Base-by-base conservation (phyloP, 2,113 vertebrate species). In the Excalfactoria chinensis region DNA sequence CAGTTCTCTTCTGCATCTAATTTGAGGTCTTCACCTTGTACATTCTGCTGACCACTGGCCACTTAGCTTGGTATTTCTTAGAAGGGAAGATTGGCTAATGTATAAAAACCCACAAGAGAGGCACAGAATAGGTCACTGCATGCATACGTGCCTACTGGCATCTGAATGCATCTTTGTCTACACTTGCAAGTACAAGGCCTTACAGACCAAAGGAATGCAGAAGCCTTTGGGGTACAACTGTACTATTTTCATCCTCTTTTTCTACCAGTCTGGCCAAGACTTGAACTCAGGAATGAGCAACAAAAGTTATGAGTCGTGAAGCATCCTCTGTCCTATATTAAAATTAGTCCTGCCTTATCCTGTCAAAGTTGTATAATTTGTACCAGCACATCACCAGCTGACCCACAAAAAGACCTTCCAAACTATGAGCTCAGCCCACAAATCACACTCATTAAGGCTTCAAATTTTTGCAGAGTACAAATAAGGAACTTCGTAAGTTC, bases 381-480 rank as follows among this genome's bases (percentile, higher is more conserved):
- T 88, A 88, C 77, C 3, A 5, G 48, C 75, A 46, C 2, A 8
- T 78, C 87, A 55, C 55, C 77, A 80, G 64, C 86, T 86, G 88
- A 94, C 67, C 83, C 86, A 84, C 74, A 89, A 76, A 62, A 10
- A 79, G 83, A n/a, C 26, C 64, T 93, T 90, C 90, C 94, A 95
- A 93, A 51, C 74, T 60, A 89, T 91, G 93, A 95, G 69, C 88
- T 97, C 89, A 95, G 72, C 46, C 53, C 71, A 92, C 92, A 96
- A 82, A 96, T 94, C 82, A 91, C 35, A 60, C 15, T 88, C 72
- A 76, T 90, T 84, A 80, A 48, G 5, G 13, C 55, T 93, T 92
- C 32, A 62, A 11, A 19, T 71, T 64, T 89, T 93, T 83, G 37
- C 81, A 71, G 59, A 84, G 32, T 75, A 74, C 63, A 77, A 86